phyloP scores from a whole-genome alignment of 2,888 invertebrate species.

The Fragum whitleyi region DNA sequence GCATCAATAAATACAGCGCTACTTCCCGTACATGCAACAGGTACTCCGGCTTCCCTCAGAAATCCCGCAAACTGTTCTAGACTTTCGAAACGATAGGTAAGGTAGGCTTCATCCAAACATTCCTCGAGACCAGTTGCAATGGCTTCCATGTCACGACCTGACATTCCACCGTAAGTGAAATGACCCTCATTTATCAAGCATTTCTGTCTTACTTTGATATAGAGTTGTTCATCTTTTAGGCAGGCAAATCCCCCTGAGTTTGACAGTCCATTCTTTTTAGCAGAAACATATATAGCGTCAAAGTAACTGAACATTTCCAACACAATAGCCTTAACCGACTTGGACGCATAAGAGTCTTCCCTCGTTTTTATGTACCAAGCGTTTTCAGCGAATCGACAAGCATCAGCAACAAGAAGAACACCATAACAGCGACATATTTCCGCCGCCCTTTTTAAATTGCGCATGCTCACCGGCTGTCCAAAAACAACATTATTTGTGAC shows the following conservation, averaged over 20 bases:
- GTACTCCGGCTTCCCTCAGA: slow-evolving; percentile 25
- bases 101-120: slow-evolving; percentile 36
- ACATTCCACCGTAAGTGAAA: slow-evolving; percentile 47
- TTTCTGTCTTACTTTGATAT: not conserved
- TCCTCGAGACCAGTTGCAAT: slow-evolving; percentile 34
- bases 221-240: slow-evolving; percentile 12
- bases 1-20: slow-evolving; percentile 39
- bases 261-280: slow-evolving; percentile 50
- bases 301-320: slow-evolving; percentile 47
- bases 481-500: slow-evolving; percentile 34
- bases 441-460: slow-evolving; percentile 30
- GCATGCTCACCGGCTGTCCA: slow-evolving; percentile 49
- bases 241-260: slow-evolving; percentile 45
- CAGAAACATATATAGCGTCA: slow-evolving; percentile 37
- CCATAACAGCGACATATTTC: slow-evolving; percentile 24
- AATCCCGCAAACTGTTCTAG: slow-evolving; percentile 6
- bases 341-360: slow-evolving; percentile 24
- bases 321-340: slow-evolving; percentile 25
- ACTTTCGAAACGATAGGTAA: slow-evolving; percentile 28
- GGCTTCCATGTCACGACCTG: slow-evolving; percentile 49
- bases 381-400: slow-evolving; percentile 50
- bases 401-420: slow-evolving; percentile 33
- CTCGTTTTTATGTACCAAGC: slow-evolving; percentile 42
- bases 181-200: slow-evolving; percentile 35
- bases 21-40: slow-evolving; percentile 1